These are phyloP conservation scores for Darevskia mixta DNA, from an alignment of 2,797 vertebrate genomes.

Conservation along the genomic window DNA sequence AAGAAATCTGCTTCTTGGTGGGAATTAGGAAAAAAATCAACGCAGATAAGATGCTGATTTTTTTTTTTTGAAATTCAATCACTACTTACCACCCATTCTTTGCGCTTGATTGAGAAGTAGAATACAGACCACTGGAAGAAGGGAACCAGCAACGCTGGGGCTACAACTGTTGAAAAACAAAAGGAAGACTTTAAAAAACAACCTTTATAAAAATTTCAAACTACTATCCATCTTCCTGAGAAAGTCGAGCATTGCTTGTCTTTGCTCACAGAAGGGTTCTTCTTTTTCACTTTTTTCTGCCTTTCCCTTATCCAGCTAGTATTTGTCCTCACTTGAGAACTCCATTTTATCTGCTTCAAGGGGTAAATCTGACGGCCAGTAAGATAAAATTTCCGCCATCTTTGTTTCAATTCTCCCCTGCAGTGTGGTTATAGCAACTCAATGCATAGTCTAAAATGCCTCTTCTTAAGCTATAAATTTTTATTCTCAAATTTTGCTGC, in stretches of 20 bases:
- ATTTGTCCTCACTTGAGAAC: neutral
- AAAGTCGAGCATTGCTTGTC: neutral
- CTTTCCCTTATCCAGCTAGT: neutral
- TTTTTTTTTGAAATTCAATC: too few species aligned
- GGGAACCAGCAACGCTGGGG: constrained; percentile 78
- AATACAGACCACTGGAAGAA: constrained; percentile 83
- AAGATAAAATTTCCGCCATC: neutral
- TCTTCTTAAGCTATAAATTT: neutral
- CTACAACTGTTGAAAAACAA: constrained; percentile 73
- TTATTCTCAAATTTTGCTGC: neutral
- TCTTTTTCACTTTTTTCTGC: neutral
- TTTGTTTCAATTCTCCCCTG: neutral
- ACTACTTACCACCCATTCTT: constrained; percentile 81
- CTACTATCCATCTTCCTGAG: neutral
- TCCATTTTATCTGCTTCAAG: neutral
- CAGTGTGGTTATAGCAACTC: neutral
- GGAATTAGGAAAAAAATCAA: too few species aligned
- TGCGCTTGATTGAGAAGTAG: constrained; percentile 78
- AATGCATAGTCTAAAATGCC: neutral
- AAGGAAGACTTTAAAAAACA: neutral
- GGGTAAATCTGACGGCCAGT: neutral
- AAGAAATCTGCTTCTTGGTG: too few species aligned
- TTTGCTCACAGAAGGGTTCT: neutral
- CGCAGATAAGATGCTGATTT: too few species aligned
- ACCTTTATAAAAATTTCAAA: neutral